phyloP scores from a whole-genome alignment of 2,113 vertebrate species.

The Vidua macroura region DNA sequence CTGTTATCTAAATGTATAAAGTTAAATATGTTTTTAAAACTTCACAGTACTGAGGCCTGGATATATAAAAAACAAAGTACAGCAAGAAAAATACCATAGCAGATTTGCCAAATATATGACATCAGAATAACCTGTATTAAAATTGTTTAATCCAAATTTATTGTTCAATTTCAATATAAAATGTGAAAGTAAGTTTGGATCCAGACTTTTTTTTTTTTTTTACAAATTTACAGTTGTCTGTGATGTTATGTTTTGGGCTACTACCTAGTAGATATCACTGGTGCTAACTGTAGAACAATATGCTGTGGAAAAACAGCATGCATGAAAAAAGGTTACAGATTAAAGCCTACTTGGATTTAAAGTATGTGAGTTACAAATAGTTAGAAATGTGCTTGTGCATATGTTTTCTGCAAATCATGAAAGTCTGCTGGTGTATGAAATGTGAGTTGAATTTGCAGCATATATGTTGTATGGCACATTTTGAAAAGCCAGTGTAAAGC shows the following conservation, averaged over 20 bases:
- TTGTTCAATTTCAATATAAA: background rate
- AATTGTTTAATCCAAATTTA: background rate
- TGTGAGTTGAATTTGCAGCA: background rate
- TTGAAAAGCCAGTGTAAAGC: background rate
- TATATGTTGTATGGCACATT: background rate
- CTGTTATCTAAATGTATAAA: background rate
- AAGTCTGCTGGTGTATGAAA: background rate
- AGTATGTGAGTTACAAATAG: background rate
- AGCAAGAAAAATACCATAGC: background rate
- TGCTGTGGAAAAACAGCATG: background rate
- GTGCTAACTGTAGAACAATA: background rate
- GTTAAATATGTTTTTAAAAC: background rate
- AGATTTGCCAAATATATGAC: background rate
- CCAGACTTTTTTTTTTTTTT: background rate
- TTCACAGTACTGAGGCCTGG: background rate
- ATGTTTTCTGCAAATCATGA: background rate
- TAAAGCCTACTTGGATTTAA: background rate
- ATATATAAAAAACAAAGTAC: background rate
- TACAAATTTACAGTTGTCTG: background rate
- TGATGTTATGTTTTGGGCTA: background rate
- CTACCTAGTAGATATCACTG: background rate
- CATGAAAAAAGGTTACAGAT: background rate
- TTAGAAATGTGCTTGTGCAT: background rate
- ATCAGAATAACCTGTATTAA: background rate
- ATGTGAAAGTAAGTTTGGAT: background rate